Base-by-base conservation (phyloP, 2,797 vertebrate species). In the Characodon lateralis region DNA sequence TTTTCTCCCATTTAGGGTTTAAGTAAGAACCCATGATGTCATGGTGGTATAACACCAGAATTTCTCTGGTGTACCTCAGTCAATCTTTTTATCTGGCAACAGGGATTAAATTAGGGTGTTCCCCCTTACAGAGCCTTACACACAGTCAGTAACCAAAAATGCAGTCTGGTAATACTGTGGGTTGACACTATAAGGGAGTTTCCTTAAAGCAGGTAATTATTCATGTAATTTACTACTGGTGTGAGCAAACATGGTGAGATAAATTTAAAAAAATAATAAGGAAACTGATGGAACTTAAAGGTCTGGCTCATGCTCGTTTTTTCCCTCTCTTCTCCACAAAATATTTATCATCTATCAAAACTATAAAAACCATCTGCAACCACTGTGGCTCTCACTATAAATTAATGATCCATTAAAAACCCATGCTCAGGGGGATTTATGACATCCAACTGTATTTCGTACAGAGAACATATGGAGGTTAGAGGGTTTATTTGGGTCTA, bases 201-300 rank as follows among this genome's bases (percentile, higher is more conserved):
- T 87, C 84, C 85, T 73, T 76, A 77, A 71, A 51, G 71, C 63
- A 78, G 53, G 84, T 79, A 82, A 86, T 89, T 81, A 76, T 81
- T 55, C 16, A 6, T 87, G 74, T 89, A 86, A 90, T 89, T 91
- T 89, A 89, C 74, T 79, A 82, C 83, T 65, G 50, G 55, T 76
- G 59, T 1, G 13, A 0, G 2, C 65, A 72, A 82, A 83, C 79
- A 77, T 63, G 76, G 51, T 69, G 69, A 78, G 79, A 85, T 87
- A 65, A 50, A 75, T 66, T 73, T 76, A n/a, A 20, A 50, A 50
- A 39, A 46, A 68, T 22, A 56, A 9, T 61, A 14, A 59, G 63
- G 20, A 46, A n/a, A 66, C 1, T 58, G 7, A 70, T 59, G 0
- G 13, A 14, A 59, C n/a, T 71, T 59, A 82, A 76, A 24, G 58